Conservation (phyloP, 2,797 vertebrate species). For the Cetoscarus ocellatus region DNA sequence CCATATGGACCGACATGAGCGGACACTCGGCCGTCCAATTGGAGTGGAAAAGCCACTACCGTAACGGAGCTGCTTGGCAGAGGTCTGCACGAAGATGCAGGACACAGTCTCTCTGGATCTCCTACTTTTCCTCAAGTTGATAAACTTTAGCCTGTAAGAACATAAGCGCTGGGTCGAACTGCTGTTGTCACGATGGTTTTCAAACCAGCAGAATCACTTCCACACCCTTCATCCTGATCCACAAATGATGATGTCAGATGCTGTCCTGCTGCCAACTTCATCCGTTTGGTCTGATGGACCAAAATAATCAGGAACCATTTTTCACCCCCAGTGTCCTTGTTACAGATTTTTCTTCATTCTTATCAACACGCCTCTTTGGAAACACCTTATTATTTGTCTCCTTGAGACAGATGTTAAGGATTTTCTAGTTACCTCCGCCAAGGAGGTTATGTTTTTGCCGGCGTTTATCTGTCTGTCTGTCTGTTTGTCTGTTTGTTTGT, state of each 20-base stretch:
- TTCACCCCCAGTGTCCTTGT: conserved; percentile 51
- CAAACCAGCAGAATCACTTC: conserved; percentile 63
- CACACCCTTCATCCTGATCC: conserved; percentile 47
- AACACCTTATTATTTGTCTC: conserved; percentile 12
- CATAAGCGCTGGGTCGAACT: conserved; percentile 42
- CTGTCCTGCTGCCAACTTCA: conserved; percentile 73
- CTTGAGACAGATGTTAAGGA: not conserved
- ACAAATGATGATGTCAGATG: conserved; percentile 73
- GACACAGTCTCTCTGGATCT: not conserved
- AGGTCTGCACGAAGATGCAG: conserved; percentile 87
- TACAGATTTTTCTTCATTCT: conserved; percentile 21
- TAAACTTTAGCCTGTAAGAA: conserved; percentile 60
- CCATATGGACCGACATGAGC: too few relatives aligned
- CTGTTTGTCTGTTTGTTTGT: too few relatives aligned
- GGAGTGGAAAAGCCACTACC: too few relatives aligned
- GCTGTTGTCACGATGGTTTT: conserved; percentile 51
- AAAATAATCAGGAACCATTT: conserved; percentile 67
- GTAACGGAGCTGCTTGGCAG: too few relatives aligned
- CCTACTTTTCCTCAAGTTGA: conserved; percentile 33
- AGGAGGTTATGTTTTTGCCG: too few relatives aligned
- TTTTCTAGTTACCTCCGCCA: too few relatives aligned
- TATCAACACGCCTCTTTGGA: conserved; percentile 7
- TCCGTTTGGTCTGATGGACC: conserved; percentile 49
- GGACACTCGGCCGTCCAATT: too few relatives aligned
- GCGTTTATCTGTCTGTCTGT: too few relatives aligned